These are phyloP conservation scores for Actinia equina DNA, from an alignment of 64 coral and sea anemone species.

Conservation along the genomic window DNA sequence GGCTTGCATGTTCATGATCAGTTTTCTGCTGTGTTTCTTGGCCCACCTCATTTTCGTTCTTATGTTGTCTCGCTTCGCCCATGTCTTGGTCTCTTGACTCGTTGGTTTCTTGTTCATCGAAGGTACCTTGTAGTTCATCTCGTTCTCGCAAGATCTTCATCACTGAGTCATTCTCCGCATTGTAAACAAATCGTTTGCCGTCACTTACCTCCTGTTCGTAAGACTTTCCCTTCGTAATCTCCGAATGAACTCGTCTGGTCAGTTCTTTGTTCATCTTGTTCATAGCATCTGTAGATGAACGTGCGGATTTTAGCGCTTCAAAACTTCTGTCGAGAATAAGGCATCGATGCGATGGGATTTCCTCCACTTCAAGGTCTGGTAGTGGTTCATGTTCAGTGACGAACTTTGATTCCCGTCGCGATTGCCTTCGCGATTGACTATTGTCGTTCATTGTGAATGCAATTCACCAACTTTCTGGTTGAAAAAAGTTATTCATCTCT, in stretches of 20 bases:
- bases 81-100: neutral
- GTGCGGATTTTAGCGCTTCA: conserved; percentile 48
- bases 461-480: neutral
- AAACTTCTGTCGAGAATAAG: conserved; percentile 47
- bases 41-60: neutral
- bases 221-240: conserved; percentile 23
- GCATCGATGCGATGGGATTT: conserved; percentile 43
- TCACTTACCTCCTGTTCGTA: conserved; percentile 4
- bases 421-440: neutral
- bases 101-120: neutral
- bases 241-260: neutral
- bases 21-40: neutral
- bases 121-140: neutral
- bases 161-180: conserved; percentile 14
- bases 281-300: conserved; percentile 57
- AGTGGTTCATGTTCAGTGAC: neutral
- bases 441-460: neutral
- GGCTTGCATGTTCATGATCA: neutral
- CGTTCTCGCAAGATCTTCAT: neutral
- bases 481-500: neutral
- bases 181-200: conserved; percentile 1
- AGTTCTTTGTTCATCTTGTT: neutral
- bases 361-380: conserved; percentile 28
- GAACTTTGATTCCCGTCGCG: neutral
- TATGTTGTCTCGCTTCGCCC: neutral